Percentiles rank a stretch among this genome's conserved stretches.
phyloP scores from a whole-genome alignment of 2,888 invertebrate genomes.

The Nowickia ferox region DNA sequence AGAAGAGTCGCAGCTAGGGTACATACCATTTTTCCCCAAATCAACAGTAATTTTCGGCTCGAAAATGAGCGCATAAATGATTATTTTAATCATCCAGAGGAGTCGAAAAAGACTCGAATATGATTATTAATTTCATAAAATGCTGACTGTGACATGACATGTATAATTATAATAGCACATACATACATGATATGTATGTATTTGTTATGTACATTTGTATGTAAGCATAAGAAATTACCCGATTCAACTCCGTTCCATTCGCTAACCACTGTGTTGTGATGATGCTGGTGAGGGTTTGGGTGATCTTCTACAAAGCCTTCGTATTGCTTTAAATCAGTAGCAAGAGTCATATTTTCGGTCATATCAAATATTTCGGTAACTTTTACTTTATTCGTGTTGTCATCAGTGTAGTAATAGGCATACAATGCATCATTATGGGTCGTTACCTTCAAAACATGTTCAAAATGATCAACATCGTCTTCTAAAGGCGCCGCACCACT shows the following conservation, averaged over 20 bases:
- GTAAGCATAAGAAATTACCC: constrained; percentile 76
- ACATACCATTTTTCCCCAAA: no score
- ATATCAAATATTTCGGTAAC: constrained; percentile 96
- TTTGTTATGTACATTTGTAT: no score
- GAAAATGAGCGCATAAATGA: no score
- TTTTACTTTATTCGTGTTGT: constrained; percentile 91
- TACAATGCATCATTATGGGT: constrained; percentile 93
- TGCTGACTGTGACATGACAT: no score
- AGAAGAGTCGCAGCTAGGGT: no score
- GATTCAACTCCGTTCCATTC: constrained; percentile 83
- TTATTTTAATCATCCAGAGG: no score
- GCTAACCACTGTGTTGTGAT: constrained; percentile 81
- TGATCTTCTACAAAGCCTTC: constrained; percentile 82
- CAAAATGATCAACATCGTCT: constrained; percentile 86
- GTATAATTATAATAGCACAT: no score
- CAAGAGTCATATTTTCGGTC: constrained; percentile 89
- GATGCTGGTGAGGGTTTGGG: constrained; percentile 81
- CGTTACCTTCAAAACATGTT: constrained; percentile 90
- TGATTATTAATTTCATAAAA: no score
- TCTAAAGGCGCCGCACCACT: constrained; percentile 81
- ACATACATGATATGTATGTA: no score
- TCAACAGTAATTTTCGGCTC: no score
- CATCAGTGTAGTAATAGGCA: constrained; percentile 95
- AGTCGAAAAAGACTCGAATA: no score
- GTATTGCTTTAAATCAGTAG: constrained; percentile 82